Conservation (phyloP, 2,888 invertebrate species). For the Cryptus viduatorius region DNA sequence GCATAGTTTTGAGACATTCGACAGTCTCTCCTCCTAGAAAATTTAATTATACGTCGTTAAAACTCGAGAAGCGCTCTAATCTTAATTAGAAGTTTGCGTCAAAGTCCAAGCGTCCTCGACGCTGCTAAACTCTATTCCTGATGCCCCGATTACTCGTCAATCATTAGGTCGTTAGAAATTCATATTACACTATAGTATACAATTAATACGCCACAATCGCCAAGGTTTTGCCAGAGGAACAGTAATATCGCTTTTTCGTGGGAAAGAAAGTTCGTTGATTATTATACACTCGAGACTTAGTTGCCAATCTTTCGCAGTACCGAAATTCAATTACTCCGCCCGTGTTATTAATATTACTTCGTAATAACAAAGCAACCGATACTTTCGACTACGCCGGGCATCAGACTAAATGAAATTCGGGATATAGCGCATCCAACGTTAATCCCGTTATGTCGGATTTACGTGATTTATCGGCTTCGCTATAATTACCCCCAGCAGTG, state of each 20-base stretch:
- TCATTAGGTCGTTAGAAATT: conserved; percentile 42
- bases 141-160: conserved; percentile 29
- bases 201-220: too few relatives aligned
- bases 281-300: not conserved
- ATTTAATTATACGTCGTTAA: conserved; percentile 47
- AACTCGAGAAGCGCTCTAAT: conserved; percentile 6
- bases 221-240: too few relatives aligned
- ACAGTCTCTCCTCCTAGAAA: conserved; percentile 14
- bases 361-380: not conserved
- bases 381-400: not conserved
- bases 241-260: conserved; percentile 4
- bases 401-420: not conserved
- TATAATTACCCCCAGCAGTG: not conserved
- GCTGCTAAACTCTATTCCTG: not conserved
- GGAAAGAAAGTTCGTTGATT: conserved; percentile 11
- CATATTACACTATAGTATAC: not conserved
- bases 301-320: not conserved
- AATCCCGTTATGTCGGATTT: not conserved
- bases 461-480: not conserved
- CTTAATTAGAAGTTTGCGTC: conserved; percentile 19
- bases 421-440: not conserved
- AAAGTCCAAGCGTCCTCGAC: not conserved
- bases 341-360: conserved; percentile 17
- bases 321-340: conserved; percentile 1
- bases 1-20: not conserved